These are phyloP conservation scores for Hanleya hanleyi DNA, from an alignment of 2,888 invertebrate genomes.

Conservation along the genomic window DNA sequence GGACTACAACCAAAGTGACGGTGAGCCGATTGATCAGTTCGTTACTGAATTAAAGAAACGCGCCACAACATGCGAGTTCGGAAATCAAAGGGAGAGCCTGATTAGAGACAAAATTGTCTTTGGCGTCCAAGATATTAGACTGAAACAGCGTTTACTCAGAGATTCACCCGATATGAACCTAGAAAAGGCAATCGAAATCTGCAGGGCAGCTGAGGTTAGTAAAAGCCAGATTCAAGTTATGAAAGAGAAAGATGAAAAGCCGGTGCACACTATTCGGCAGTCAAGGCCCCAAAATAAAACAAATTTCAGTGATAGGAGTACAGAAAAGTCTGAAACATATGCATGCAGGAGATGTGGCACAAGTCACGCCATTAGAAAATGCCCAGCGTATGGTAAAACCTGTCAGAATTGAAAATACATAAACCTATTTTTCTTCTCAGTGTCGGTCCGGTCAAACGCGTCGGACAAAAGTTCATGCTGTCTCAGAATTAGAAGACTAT, in stretches of 20 bases:
- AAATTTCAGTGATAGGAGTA: too few species aligned
- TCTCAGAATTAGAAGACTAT: too few species aligned
- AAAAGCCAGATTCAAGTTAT: slow-evolving; percentile 8
- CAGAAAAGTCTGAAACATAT: too few species aligned
- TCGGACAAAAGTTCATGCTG: too few species aligned
- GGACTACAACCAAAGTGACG: slow-evolving; percentile 18
- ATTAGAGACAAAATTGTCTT: slow-evolving; percentile 29
- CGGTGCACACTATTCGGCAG: too few species aligned
- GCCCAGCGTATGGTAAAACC: too few species aligned
- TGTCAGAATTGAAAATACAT: too few species aligned
- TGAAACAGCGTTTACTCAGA: slow-evolving; percentile 26
- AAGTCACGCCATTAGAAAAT: too few species aligned
- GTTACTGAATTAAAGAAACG: slow-evolving; percentile 21
- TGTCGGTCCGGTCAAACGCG: too few species aligned
- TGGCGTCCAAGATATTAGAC: slow-evolving; percentile 19
- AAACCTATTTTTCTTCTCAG: too few species aligned
- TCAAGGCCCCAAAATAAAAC: too few species aligned
- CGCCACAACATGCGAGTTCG: slow-evolving; percentile 33
- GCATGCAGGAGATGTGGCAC: too few species aligned
- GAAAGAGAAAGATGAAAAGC: neutral
- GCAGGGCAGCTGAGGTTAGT: slow-evolving; percentile 22
- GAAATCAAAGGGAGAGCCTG: slow-evolving; percentile 24
- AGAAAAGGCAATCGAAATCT: slow-evolving; percentile 24
- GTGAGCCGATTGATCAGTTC: slow-evolving; percentile 27
- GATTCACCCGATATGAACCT: slow-evolving; percentile 24